Conservation (phyloP, 1,140 invertebrate species). For the Cephus cinctus region DNA sequence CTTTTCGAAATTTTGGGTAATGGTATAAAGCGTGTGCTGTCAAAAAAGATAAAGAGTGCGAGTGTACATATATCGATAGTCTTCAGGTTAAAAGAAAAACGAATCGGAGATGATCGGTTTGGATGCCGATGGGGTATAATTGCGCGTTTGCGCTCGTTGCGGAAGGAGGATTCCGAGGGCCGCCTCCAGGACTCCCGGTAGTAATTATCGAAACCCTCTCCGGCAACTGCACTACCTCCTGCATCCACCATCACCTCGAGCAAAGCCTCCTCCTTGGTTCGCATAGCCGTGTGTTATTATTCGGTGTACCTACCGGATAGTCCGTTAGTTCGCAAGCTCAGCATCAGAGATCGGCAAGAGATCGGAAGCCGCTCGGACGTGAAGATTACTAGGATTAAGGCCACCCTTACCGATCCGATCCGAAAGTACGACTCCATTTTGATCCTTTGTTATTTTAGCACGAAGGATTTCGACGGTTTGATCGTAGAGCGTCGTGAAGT, state of each 20-base stretch:
- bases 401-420: constrained; percentile 26
- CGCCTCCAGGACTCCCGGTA: constrained; percentile 55
- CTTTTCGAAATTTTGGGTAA: no score
- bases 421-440: no score
- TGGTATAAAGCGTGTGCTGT: no score
- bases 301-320: constrained; percentile 36
- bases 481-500: no score
- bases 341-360: constrained; percentile 19
- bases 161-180: constrained; percentile 45
- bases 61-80: constrained; percentile 1
- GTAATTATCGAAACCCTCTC: constrained; percentile 54
- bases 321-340: constrained; percentile 1
- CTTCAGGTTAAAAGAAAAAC: constrained; percentile 6
- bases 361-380: constrained; percentile 51
- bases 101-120: constrained; percentile 43
- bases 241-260: constrained; percentile 9
- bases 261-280: background rate
- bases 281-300: constrained; percentile 49
- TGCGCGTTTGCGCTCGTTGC: constrained; percentile 55
- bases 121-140: constrained; percentile 49
- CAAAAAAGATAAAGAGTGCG: no score
- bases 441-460: no score
- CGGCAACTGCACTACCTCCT: constrained; percentile 16
- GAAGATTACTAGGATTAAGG: constrained; percentile 56
- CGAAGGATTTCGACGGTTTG: no score